Evolutionary conservation across 2,888 invertebrate species (phyloP), one percentile per base, ranked within the genome.

Genomic region (Philereme transversata): DNA sequence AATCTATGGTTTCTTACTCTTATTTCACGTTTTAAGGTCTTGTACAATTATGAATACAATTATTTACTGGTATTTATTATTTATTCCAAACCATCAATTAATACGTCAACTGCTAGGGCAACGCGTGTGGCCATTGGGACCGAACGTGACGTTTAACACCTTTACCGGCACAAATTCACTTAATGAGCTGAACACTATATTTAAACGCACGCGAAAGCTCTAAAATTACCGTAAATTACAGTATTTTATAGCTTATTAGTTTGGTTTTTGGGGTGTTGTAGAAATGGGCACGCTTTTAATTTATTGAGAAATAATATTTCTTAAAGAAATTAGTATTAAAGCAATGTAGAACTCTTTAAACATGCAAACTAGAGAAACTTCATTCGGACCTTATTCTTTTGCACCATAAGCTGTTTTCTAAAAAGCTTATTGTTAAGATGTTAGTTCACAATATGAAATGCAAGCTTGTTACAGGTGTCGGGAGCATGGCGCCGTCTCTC

Each of bases 401-500:
- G 22, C 22, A 22, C 22, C 22, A 22, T 22, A 22, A 22, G 22
- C 22, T 22, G 22, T 22, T 22, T 22, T 22, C 22, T 10, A 44
- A 44, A 44, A 44, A 9, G 5, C 4, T 38, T 7, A 4, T 38
- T 38, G 6, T n/a, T n/a, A n/a, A n/a, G 44, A 5, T 10, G 8
- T 44, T 4, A 9, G 10, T 44, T 44, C 4, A n/a, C 8, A 44
- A 5, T 46, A 46, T 22, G 7, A 46, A 22, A 5, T 47, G 4
- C n/a, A 48, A 40, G 9, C 40, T 57, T 46, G 11, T 59, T 8
- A 51, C 60, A 90, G 93, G 87, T 92, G 50, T 90, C 92, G 4
- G 91, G 92, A 49, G 92, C 92, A 65, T 92, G 92, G 92, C 85
- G 90, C 5, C 82, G 90, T 0, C 72, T 92, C 0, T 88, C 92